Evolutionary conservation across 2,888 invertebrate genomes (phyloP), one percentile per base, ranked within the genome.

Genomic region (Leptopilina myrica): DNA sequence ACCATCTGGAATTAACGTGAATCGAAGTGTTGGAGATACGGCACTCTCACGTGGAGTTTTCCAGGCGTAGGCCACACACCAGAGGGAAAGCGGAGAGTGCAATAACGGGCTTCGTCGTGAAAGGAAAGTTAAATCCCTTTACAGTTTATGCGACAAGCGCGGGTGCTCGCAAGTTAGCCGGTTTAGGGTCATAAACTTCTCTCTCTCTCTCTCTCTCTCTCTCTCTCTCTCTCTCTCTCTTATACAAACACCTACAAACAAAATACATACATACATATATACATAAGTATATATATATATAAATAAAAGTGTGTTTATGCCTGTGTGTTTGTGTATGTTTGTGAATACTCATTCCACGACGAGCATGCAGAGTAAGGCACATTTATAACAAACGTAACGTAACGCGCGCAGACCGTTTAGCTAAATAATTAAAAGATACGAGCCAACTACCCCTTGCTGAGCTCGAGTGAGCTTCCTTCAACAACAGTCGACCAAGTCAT

Each of bases 61-160:
- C 83, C 82, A 77, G 82, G 79, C 80, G 83, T 81, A 83, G 85
- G 86, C 73, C 69, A 49, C 56, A 59, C 86, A 46, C 7, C 8
- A 83, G 86, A 87, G 85, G 33, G 84, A 82, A 83, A 83, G 85
- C 83, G 85, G 79, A 84, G 84, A 82, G 79, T 78, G 75, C 80
- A 82, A 81, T 81, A 83, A 88, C 87, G 85, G 85, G 86, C 84
- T 82, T 84, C 86, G 85, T 84, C 86, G 83, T 88, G 89, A 89
- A 89, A 89, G 89, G 89, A 89, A 89, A 90, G 89, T 90, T 90
- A 89, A 89, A 90, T 90, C 89, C 89, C 89, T 89, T 90, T 89
- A 90, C 88, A 87, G 88, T 90, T 90, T 90, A 89, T 88, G 88
- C 87, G 87, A 87, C 87, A 87, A 87, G 86, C 87, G 82, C 86